phyloP scores from a whole-genome alignment of 1,140 invertebrate species.

The Microplitis demolitor region DNA sequence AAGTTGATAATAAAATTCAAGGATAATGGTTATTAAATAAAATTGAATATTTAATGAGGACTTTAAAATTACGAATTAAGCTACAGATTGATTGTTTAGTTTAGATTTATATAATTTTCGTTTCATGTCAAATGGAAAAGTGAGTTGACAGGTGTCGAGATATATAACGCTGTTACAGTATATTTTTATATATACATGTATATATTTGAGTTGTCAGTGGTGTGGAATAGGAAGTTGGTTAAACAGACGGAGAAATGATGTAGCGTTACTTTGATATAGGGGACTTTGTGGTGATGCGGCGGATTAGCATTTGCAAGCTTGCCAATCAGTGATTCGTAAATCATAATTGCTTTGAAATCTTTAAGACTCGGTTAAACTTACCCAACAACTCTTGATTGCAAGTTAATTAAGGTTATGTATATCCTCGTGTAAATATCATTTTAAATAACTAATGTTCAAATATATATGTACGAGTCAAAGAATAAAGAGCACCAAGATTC shows the following conservation, averaged over 20 bases:
- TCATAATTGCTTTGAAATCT: background rate
- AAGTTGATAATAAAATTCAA: too few relatives aligned
- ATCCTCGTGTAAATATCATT: constrained; percentile 49
- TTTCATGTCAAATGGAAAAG: too few relatives aligned
- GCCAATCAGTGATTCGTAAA: background rate
- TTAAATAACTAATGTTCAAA: constrained; percentile 29
- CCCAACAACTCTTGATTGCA: constrained; percentile 40
- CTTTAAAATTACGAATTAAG: too few relatives aligned
- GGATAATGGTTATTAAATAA: too few relatives aligned
- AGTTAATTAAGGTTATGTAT: constrained; percentile 52
- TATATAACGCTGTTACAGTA: too few relatives aligned
- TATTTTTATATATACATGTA: too few relatives aligned
- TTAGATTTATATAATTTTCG: too few relatives aligned
- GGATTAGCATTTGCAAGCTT: background rate
- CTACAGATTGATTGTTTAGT: too few relatives aligned
- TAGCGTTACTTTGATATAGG: background rate
- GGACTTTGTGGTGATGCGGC: too few relatives aligned
- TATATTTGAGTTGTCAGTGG: background rate
- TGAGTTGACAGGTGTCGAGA: too few relatives aligned
- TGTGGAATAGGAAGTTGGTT: background rate
- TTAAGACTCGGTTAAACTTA: constrained; percentile 43
- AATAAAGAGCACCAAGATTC: constrained; percentile 40
- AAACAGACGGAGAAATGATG: background rate
- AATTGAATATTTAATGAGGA: too few relatives aligned
- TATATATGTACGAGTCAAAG: constrained; percentile 35